Evolutionary conservation across 2,888 invertebrate genomes (phyloP).

Genomic region (Drosophila subsilvestris): DNA sequence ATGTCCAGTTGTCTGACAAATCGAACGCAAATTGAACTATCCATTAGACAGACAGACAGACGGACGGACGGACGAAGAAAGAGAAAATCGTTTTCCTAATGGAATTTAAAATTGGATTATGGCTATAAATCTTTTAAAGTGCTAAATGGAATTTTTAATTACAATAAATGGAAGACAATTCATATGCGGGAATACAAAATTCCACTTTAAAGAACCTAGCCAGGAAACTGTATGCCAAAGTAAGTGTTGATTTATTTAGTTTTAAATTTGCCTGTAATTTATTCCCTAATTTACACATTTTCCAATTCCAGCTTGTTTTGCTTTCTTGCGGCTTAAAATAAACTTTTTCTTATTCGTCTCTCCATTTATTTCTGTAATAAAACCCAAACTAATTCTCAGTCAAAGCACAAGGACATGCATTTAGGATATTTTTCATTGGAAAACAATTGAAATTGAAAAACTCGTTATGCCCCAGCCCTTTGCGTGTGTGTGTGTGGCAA

Average conservation of each 20-base stretch:
- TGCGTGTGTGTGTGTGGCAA: conserved; percentile 21
- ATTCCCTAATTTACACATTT: background rate
- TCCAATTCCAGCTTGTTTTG: background rate
- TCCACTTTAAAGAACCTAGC: no score
- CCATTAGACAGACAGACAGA: background rate
- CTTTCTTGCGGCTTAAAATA: no score
- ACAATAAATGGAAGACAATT: background rate
- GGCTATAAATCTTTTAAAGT: conserved; percentile 24
- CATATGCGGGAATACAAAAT: background rate
- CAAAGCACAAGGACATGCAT: conserved; percentile 23
- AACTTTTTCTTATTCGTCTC: no score
- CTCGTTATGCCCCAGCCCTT: conserved; percentile 33
- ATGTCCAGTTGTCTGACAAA: conserved; percentile 17
- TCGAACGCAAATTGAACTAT: conserved; percentile 11
- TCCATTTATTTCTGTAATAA: background rate
- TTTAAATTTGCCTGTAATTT: background rate
- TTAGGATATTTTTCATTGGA: background rate
- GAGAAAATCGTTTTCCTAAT: background rate
- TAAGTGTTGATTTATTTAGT: no score
- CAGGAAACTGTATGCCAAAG: no score
- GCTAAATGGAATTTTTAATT: conserved; percentile 31
- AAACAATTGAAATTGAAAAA: conserved; percentile 38
- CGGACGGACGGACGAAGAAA: background rate
- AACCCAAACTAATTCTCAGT: conserved; percentile 31
- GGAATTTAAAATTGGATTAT: conserved; percentile 5